Conservation (phyloP, 2,888 invertebrate genomes). For the Metacarcinus magister region DNA sequence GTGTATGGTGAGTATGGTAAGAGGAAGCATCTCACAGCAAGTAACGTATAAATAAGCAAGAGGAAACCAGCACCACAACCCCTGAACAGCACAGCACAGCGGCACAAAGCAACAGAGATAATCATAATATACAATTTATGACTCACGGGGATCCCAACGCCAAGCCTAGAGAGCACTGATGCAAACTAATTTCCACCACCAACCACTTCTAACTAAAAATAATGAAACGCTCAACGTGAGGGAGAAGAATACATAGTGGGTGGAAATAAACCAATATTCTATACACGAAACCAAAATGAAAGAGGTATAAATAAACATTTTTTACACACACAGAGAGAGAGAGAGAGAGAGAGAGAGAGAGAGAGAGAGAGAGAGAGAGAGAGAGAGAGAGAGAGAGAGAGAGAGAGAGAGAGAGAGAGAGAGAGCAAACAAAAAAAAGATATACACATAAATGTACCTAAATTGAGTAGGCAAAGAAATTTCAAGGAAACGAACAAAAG, state of each 20-base stretch:
- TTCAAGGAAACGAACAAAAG: too few species aligned
- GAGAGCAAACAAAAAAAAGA: too few species aligned
- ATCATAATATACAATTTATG: background rate
- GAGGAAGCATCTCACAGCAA: background rate
- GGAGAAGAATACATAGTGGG: background rate
- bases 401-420: conserved; percentile 19
- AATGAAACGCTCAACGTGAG: background rate
- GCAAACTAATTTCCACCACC: background rate
- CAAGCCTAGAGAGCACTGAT: background rate
- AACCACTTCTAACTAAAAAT: background rate
- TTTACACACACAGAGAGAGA: background rate
- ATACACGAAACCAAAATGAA: background rate
- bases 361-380: conserved; percentile 28
- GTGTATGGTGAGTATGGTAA: background rate
- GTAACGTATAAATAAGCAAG: background rate
- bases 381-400: conserved; percentile 23
- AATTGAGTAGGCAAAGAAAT: too few species aligned
- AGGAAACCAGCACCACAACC: background rate
- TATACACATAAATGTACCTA: too few species aligned
- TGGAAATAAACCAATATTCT: background rate
- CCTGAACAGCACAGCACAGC: background rate
- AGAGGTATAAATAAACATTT: background rate
- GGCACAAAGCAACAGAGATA: background rate
- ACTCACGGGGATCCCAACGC: background rate
- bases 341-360: conserved; percentile 26